phyloP scores from a whole-genome alignment of 2,888 invertebrate species.

The Xylota segnis region DNA sequence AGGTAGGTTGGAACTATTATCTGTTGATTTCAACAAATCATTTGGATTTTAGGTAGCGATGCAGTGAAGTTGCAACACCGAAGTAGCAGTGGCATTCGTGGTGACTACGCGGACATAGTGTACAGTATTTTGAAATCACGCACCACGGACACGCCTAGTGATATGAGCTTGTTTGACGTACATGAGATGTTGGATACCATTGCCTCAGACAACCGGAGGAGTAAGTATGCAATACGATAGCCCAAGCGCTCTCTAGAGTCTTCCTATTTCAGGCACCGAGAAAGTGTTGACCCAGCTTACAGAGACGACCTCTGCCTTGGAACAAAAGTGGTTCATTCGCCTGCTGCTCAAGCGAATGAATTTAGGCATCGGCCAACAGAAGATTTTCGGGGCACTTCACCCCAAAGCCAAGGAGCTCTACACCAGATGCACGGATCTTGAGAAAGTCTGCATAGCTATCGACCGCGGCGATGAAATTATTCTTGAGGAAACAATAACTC shows the following conservation, averaged over 20 bases:
- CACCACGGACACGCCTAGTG: slow-evolving; percentile 83
- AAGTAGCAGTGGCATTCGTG: slow-evolving; percentile 84
- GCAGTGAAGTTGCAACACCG: slow-evolving; percentile 81
- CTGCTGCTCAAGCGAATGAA: slow-evolving; percentile 94
- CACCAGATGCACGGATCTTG: slow-evolving; percentile 89
- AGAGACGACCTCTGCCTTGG: slow-evolving; percentile 88
- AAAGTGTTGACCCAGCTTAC: slow-evolving; percentile 88
- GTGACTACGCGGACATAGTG: slow-evolving; percentile 93
- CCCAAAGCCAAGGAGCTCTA: slow-evolving; percentile 92
- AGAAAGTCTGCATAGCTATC: slow-evolving; percentile 86
- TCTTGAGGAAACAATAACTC: slow-evolving; percentile 84
- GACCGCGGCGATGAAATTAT: slow-evolving; percentile 69
- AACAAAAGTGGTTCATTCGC: slow-evolving; percentile 96
- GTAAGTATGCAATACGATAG: slow-evolving; percentile 84
- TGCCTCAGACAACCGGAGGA: slow-evolving; percentile 87
- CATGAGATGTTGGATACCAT: slow-evolving; percentile 91
- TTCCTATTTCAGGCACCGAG: slow-evolving; percentile 85
- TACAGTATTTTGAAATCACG: slow-evolving; percentile 89
- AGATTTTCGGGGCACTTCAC: slow-evolving; percentile 90
- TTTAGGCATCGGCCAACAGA: slow-evolving; percentile 89
- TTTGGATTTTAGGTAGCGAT: slow-evolving; percentile 83
- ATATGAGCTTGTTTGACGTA: slow-evolving; percentile 88
- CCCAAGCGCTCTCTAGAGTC: not conserved
- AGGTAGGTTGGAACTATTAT: slow-evolving; percentile 82
- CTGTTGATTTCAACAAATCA: not conserved